A percentile compares a stretch with the other conserved stretches of the same genome.
phyloP scores from a whole-genome alignment of 2,113 vertebrate genomes.

The Carassius gibelio region DNA sequence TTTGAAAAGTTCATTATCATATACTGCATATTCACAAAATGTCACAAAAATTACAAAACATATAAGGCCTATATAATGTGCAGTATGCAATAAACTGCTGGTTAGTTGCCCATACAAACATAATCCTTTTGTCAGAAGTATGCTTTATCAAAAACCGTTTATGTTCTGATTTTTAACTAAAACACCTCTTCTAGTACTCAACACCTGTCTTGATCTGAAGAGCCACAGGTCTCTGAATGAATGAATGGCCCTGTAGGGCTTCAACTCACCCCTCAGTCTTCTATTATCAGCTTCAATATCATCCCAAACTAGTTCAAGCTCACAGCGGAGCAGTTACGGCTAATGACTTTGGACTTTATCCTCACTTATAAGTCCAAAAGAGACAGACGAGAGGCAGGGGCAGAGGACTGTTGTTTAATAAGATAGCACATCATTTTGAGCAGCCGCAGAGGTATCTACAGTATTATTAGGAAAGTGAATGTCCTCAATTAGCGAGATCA shows the following conservation, averaged over 20 bases:
- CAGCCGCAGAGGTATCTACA: conserved; percentile 41
- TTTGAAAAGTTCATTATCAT: not conserved
- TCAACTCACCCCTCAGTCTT: not conserved
- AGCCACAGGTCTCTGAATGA: not conserved
- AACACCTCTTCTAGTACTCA: not conserved
- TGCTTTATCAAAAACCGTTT: not conserved
- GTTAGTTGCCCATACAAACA: not conserved
- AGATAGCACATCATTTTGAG: conserved; percentile 4
- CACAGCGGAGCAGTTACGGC: conserved; percentile 25
- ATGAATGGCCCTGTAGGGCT: not conserved
- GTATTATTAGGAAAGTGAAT: conserved; percentile 38
- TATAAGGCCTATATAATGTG: not conserved
- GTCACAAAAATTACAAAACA: not conserved
- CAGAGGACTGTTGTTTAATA: conserved; percentile 26
- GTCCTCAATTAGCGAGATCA: conserved; percentile 41
- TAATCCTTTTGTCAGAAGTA: not conserved
- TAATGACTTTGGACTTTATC: conserved; percentile 48
- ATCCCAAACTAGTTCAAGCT: conserved; percentile 21
- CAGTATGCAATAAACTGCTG: not conserved
- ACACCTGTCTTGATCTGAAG: not conserved
- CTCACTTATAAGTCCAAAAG: conserved; percentile 10
- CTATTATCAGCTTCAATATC: conserved; percentile 27
- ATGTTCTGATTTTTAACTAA: not conserved
- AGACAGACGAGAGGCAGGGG: not conserved
- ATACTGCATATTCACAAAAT: not conserved